Evolutionary conservation across 2,888 invertebrate species (phyloP).

Genomic region (Machimus rusticus): DNA sequence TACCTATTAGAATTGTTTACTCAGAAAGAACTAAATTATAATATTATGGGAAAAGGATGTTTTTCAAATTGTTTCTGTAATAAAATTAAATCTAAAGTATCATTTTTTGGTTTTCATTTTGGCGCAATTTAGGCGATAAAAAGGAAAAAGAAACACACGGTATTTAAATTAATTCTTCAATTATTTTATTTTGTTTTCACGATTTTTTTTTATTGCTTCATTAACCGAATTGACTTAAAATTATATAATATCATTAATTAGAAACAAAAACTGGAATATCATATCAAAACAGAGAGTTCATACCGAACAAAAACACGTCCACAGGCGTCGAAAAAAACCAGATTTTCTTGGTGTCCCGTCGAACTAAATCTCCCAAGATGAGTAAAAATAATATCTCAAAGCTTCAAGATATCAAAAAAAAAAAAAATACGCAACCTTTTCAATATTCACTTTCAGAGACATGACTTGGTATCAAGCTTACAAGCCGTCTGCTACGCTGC

Average conservation of each 20-base stretch:
- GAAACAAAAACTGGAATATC: background rate
- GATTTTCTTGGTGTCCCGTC: background rate
- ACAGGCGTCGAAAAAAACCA: background rate
- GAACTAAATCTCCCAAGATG: background rate
- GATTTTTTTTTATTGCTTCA: background rate
- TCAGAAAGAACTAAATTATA: too few species aligned
- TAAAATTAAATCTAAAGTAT: too few species aligned
- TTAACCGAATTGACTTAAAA: background rate
- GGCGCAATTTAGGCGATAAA: too few species aligned
- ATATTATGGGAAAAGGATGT: too few species aligned
- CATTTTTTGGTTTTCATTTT: too few species aligned
- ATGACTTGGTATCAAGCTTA: background rate
- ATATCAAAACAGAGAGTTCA: background rate
- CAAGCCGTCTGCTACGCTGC: background rate
- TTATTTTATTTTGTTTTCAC: background rate
- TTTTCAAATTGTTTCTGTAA: too few species aligned
- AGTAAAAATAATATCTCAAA: background rate
- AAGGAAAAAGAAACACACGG: too few species aligned
- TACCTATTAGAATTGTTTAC: too few species aligned
- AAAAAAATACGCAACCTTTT: slow-evolving; percentile 9
- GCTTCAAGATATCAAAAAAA: background rate
- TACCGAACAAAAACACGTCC: background rate
- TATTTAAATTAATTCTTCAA: too few species aligned
- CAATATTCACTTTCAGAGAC: slow-evolving; percentile 2
- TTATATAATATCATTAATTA: background rate